Base-by-base conservation (phyloP, 2,888 invertebrate genomes). In the Lepetodrilus schrolli region DNA sequence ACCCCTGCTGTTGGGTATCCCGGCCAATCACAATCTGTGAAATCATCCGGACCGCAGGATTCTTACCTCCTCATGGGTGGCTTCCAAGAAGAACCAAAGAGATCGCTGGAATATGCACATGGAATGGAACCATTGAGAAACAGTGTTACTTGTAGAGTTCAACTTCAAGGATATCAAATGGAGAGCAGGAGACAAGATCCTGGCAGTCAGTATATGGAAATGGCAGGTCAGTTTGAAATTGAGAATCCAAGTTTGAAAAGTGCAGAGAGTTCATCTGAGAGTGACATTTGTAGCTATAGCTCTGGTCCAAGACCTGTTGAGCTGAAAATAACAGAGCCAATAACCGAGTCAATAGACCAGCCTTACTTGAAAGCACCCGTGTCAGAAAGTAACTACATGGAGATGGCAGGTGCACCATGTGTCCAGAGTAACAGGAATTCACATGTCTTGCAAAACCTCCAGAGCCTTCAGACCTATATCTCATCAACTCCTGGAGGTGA, bases 311-410 rank as follows among this genome's bases (percentile, higher is more conserved):
- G 58, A 30, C 58, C 58, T 17, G 17, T 58, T 58, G 58, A 58
- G n/a, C 30, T 58, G 34, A 58, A 34, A 58, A 58, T 58, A 58
- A 58, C 58, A n/a, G 58, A 58, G 58, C 58, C 58, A 13, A 58
- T 58, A 17, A 79, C 68, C 51, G 79, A 77, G 50, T n/a, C n/a
- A n/a, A n/a, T n/a, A n/a, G 69, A 68, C 17, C 51, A 77, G 13
- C 38, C 77, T 13, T 77, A 37, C 4, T 4, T 65, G 4, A 20
- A 74, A 23, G 58, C 69, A 1, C 77, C 74, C 7, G 79, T 80
- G 0, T 73, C 81, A 51, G 87, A 87, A 70, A 82, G 83, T 72
- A 86, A 86, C 70, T 87, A 87, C 75, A 83, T 87, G 81, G 80
- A 85, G 10, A 87, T 87, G 87, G 75, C 83, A 13, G 77, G 77